Conservation (phyloP, 1,140 invertebrate genomes). For the Calliphora vicina region DNA sequence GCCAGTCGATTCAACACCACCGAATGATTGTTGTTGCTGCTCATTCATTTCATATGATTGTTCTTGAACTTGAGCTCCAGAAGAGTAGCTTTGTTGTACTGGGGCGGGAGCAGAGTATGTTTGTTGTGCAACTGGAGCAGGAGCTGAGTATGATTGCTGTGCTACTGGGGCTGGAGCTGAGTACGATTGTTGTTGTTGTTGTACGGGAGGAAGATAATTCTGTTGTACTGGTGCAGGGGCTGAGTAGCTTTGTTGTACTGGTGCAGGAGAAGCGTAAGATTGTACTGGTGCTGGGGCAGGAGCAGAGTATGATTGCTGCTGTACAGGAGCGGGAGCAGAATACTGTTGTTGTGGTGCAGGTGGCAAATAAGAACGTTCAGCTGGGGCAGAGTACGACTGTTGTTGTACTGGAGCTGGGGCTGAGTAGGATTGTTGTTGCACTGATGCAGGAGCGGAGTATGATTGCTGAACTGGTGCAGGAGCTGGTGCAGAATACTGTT, state of each 20-base stretch:
- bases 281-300: not conserved
- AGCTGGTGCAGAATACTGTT: not conserved
- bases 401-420: not conserved
- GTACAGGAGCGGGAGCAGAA: constrained; percentile 10
- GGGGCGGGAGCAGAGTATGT: not conserved
- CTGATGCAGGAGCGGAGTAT: constrained; percentile 29
- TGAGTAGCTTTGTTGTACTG: constrained; percentile 24
- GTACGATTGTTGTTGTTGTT: constrained; percentile 35
- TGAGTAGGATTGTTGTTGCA: constrained; percentile 13
- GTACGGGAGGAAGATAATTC: constrained; percentile 26
- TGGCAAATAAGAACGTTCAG: not conserved
- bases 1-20: not conserved
- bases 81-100: constrained; percentile 35
- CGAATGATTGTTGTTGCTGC: not conserved
- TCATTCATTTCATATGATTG: no score
- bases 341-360: constrained; percentile 19
- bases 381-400: not conserved
- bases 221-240: constrained; percentile 17
- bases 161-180: not conserved
- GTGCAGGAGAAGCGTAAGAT: constrained; percentile 19
- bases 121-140: not conserved
- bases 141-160: constrained; percentile 29
- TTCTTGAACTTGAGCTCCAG: constrained; percentile 22
- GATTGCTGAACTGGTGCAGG: constrained; percentile 40
- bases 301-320: constrained; percentile 27